phyloP scores from a whole-genome alignment of 2,113 vertebrate species.

The Psephotus haematonotus region DNA sequence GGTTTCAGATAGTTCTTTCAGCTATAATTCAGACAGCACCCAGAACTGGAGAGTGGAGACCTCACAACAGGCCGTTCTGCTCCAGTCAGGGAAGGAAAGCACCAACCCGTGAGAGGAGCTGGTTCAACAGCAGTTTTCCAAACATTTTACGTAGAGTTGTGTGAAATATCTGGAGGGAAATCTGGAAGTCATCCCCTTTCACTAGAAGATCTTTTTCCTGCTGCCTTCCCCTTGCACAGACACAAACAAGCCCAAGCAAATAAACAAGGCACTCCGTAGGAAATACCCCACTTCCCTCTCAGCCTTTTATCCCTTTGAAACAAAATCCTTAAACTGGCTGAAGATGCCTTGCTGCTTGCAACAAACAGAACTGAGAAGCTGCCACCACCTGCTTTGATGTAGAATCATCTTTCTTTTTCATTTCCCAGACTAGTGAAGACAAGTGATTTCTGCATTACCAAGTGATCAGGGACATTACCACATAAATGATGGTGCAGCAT shows the following conservation, averaged over 20 bases:
- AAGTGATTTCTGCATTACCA: background rate
- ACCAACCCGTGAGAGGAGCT: background rate
- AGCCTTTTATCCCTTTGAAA: background rate
- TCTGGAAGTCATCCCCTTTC: slow-evolving; percentile 20
- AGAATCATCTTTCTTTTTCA: background rate
- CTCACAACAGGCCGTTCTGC: background rate
- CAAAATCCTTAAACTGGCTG: background rate
- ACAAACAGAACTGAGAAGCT: background rate
- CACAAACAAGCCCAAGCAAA: slow-evolving; percentile 17
- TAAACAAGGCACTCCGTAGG: slow-evolving; percentile 34
- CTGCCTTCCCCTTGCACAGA: background rate
- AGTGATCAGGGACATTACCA: background rate
- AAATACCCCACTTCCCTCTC: slow-evolving; percentile 37
- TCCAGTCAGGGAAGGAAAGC: background rate
- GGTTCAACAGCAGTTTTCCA: background rate
- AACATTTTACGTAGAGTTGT: background rate
- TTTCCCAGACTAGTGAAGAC: background rate
- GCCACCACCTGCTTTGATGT: background rate
- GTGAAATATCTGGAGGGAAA: background rate
- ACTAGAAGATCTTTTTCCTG: background rate
- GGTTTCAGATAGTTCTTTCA: background rate
- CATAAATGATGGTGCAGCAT: background rate
- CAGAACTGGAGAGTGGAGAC: background rate
- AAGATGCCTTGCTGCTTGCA: background rate
- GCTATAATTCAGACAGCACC: background rate